Evolutionary conservation across 1,140 invertebrate genomes (phyloP), one percentile per base, ranked within the genome.

Genomic region (Sesamia nonagrioides): DNA sequence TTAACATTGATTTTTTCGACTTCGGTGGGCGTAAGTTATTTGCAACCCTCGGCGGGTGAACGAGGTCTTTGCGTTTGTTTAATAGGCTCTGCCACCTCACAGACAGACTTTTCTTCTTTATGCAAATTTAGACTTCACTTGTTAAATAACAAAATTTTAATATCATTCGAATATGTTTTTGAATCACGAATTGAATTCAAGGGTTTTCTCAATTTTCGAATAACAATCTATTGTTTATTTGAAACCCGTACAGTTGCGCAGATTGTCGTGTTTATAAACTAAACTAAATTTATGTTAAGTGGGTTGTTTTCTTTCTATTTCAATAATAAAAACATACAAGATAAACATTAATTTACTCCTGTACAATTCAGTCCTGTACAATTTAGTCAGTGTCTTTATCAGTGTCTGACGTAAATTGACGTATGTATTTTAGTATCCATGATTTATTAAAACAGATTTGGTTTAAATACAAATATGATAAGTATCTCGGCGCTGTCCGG

Each of bases 1-100:
- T 72, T 72, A 52, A 52, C 69, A 72, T 72, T 72, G 69, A 72
- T 72, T 72, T 72, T 42, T 37, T 54, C 50, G 45, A 72, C 33
- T 72, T 72, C 48, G 69, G 69, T 72, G 48, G 69, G 45, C 69
- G 33, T 54, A 72, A 72, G 48, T 56, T 69, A 69, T 35, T 72
- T 52, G 69, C 35, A 37, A 72, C 45, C 69, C 48, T 52, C 69
- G 69, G 37, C 18, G 33, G 69, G 33, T 21, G 50, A 52, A 54
- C 54, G 56, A 56, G 50, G 48, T 72, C 48, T 72, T 37, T 72
- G n/a, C 50, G 50, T 54, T 72, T 54, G 48, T 72, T 52, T 56
- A 72, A 72, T 40, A 72, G 50, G 48, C 48, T 37, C 40, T 18
- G 42, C 48, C 35, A 8, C 35, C 8, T 50, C 50, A 37, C 33